Evolutionary conservation across 2,797 vertebrate genomes (phyloP).

Genomic region (Sylvilagus floridanus): DNA sequence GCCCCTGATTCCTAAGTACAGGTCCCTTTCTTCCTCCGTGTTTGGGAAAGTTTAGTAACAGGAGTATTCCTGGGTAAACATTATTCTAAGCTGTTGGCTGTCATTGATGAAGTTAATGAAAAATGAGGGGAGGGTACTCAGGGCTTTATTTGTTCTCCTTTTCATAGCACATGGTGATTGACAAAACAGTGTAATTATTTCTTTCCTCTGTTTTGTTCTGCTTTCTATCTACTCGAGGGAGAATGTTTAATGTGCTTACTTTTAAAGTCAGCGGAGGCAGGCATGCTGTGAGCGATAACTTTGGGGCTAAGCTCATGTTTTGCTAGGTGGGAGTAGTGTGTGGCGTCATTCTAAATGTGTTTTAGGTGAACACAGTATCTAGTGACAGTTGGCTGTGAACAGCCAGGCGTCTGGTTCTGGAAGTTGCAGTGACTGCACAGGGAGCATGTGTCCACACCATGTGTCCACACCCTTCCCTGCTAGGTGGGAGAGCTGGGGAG

Average conservation of each 20-base stretch:
- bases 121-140: neutral
- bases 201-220: neutral
- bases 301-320: neutral
- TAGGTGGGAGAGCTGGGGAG: neutral
- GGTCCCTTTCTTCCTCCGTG: neutral
- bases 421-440: too few relatives aligned
- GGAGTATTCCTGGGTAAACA: neutral
- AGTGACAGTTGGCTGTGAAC: neutral
- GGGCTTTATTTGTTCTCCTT: rapidly evolving
- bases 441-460: neutral
- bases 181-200: neutral
- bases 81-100: neutral
- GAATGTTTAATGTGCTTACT: constrained; percentile 17
- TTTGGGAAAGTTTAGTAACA: neutral
- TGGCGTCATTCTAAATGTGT: neutral
- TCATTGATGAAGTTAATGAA: neutral
- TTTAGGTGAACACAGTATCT: neutral
- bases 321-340: neutral
- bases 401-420: neutral
- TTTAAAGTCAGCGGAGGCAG: neutral
- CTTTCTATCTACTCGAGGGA: neutral
- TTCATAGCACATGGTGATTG: neutral
- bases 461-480: neutral
- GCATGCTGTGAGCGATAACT: neutral
- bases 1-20: neutral